Base-by-base conservation (phyloP, 2,797 vertebrate species). In the Myotis findleyi region DNA sequence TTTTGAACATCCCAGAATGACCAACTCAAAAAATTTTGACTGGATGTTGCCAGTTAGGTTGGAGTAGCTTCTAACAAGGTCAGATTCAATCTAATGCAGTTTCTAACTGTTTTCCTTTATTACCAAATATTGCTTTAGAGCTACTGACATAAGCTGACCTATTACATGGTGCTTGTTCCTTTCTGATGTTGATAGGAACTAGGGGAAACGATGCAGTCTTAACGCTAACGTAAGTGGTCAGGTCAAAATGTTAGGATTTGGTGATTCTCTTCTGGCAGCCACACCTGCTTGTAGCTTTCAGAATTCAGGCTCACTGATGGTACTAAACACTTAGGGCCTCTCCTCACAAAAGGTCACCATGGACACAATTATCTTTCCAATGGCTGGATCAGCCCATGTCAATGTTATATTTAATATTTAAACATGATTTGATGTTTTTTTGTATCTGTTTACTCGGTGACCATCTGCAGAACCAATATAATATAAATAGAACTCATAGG, bases 321-420 rank as follows among this genome's bases (percentile, higher is more conserved):
- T 44, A 90, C 86, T 76, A 82, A 81, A 72, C 62, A 84, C 41
- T 49, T 51, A 38, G 6, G 36, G 10, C 17, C 16, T 92, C 18
- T 75, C n/a, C 57, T 79, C 66, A 91, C 51, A n/a, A 66, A 87
- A 76, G 86, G 36, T 71, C 3, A 89, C 18, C 18, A 25, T n/a
- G n/a, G 55, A 36, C 4, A 47, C 68, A 88, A 68, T 92, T 41
- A 68, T 68, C 71, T 66, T 93, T 69, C 41, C 20, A 30, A 21
- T 49, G 72, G 27, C 38, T 68, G 33, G 77, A 82, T 84, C 23
- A 69, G 38, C 36, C 68, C 20, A 66, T 44, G 79, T 79, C 55
- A 69, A 87, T 84, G 92, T 64, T 89, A 75, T 75, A 18, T 81
- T 97, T 92, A 97, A 97, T 97, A 91, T 95, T 97, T 96, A 96